A percentile compares a stretch with the other conserved stretches of the same genome.
Evolutionary conservation across 2,797 vertebrate genomes (phyloP).

Genomic region (Lepilemur ruficaudatus): DNA sequence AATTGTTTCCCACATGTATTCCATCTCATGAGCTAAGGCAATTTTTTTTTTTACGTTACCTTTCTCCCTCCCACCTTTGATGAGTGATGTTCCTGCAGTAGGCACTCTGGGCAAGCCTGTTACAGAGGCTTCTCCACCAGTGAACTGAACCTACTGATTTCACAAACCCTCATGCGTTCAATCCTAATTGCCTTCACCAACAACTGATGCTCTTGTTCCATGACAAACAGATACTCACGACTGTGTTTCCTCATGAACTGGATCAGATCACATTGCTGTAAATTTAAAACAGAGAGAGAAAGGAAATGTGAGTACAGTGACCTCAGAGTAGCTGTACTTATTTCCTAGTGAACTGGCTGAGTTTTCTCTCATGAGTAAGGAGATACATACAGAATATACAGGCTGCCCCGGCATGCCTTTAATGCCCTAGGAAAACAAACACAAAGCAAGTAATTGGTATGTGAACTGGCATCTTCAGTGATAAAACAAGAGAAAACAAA

Average conservation of each 20-base stretch:
- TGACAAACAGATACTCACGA: constrained; percentile 82
- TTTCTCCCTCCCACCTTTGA: not conserved
- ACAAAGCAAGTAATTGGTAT: not conserved
- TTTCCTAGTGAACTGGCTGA: not conserved
- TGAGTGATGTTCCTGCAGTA: not conserved
- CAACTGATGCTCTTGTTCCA: not conserved
- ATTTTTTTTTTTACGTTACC: not conserved
- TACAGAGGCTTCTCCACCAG: not conserved
- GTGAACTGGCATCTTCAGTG: not conserved
- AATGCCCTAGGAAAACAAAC: constrained; percentile 83
- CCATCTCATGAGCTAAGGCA: not conserved
- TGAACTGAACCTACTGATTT: not conserved
- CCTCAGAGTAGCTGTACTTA: not conserved
- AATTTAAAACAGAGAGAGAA: constrained; percentile 24
- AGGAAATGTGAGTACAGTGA: not conserved
- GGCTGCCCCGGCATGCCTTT: constrained; percentile 85
- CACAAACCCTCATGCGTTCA: rapidly evolving
- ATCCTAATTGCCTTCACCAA: not conserved
- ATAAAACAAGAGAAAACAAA: constrained; percentile 8
- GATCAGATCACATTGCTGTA: constrained; percentile 90
- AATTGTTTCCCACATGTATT: not conserved
- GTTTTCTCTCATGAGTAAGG: not conserved
- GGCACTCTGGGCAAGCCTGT: not conserved
- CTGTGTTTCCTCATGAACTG: constrained; percentile 87
- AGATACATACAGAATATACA: constrained; percentile 85